A percentile compares a stretch with the other conserved stretches of the same genome.
Conservation (phyloP, 2,113 vertebrate species). For the Tympanuchus pallidicinctus region DNA sequence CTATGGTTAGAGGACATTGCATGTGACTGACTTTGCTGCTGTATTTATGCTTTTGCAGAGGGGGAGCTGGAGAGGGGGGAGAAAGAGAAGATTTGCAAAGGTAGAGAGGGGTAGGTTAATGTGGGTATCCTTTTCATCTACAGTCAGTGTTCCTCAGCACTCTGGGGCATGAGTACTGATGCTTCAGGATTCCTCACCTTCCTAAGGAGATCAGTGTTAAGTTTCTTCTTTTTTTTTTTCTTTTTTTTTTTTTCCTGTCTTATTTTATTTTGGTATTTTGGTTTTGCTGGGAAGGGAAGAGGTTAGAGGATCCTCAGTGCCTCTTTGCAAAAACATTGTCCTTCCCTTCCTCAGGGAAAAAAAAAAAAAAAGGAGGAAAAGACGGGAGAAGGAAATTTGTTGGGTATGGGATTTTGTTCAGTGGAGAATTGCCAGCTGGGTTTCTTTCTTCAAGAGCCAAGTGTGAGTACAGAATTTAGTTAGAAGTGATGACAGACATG, state of each 20-base stretch:
- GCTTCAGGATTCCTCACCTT: conserved; percentile 52
- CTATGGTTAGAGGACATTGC: conserved; percentile 61
- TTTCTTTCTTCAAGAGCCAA: conserved; percentile 61
- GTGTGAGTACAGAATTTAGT: conserved; percentile 69
- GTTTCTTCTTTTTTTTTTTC: conserved; percentile 20
- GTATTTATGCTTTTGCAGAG: conserved; percentile 42
- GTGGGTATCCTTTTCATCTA: conserved; percentile 35
- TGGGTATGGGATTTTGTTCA: conserved; percentile 50
- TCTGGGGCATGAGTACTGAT: conserved; percentile 43
- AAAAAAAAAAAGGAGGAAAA: not conserved
- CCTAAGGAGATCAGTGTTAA: conserved; percentile 58
- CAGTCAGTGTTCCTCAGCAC: conserved; percentile 30
- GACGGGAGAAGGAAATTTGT: conserved; percentile 45
- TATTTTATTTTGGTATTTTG: not conserved
- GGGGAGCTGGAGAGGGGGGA: not conserved
- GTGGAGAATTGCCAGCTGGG: conserved; percentile 59
- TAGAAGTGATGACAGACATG: conserved; percentile 66
- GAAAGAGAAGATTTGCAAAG: not conserved
- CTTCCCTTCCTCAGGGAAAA: not conserved
- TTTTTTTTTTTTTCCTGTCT: not conserved
- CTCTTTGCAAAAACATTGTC: conserved; percentile 27
- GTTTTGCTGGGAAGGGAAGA: not conserved
- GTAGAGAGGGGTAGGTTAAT: conserved; percentile 4
- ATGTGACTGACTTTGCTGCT: conserved; percentile 69
- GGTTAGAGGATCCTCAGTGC: not conserved